These are phyloP conservation scores for Pocillopora verrucosa DNA, from an alignment of 64 coral and sea anemone genomes.

Conservation along the genomic window DNA sequence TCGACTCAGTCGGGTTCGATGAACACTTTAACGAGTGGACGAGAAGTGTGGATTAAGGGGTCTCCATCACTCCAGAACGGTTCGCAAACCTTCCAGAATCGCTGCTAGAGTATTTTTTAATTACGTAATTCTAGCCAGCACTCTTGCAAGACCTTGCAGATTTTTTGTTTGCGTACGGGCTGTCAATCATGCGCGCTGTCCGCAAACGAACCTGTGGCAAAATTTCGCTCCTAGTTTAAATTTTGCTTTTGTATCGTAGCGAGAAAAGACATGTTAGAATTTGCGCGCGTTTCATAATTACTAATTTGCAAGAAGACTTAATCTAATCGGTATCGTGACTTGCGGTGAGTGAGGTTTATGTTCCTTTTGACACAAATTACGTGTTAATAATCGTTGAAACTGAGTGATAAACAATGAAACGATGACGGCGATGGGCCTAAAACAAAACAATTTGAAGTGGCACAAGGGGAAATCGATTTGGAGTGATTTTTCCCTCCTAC, in stretches of 20 bases:
- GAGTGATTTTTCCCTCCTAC: background rate
- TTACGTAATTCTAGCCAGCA: background rate
- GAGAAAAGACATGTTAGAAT: background rate
- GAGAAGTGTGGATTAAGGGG: background rate
- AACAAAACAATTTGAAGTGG: constrained; percentile 35
- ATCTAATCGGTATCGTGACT: constrained; percentile 15
- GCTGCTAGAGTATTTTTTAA: background rate
- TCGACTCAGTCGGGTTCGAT: background rate
- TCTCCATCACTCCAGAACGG: background rate
- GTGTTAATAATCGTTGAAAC: constrained; percentile 34
- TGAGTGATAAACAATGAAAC: constrained; percentile 45
- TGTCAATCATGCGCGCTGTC: background rate
- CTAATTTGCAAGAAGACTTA: background rate
- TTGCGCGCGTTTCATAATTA: background rate
- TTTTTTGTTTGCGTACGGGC: background rate
- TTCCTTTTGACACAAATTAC: constrained; percentile 41
- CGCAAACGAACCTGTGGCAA: background rate
- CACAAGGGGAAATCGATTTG: constrained; percentile 24
- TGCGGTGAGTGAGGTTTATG: background rate
- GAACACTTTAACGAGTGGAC: background rate
- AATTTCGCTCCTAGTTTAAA: background rate
- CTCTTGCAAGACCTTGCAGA: background rate
- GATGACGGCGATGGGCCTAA: constrained; percentile 9
- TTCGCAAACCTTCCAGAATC: background rate
- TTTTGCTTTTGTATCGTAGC: background rate